Evolutionary conservation across 2,797 vertebrate genomes (phyloP).

Genomic region (Paramormyrops hopkinsi): DNA sequence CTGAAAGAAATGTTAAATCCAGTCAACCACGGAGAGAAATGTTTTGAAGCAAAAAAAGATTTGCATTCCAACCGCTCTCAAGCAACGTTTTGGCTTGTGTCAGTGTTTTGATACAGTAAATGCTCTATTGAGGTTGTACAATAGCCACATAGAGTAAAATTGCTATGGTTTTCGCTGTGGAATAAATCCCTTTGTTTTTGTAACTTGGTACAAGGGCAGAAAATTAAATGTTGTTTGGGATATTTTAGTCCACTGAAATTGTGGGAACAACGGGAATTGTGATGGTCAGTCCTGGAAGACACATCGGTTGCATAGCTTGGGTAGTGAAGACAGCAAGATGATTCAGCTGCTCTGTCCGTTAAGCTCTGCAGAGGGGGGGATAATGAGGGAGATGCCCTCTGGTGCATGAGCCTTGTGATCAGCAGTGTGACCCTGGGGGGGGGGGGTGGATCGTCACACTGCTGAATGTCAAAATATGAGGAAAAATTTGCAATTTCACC

Average conservation of each 20-base stretch:
- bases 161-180: background rate
- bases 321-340: background rate
- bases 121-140: background rate
- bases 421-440: background rate
- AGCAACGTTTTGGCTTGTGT: background rate
- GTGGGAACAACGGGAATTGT: background rate
- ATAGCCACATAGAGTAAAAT: background rate
- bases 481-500: background rate
- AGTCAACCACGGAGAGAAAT: background rate
- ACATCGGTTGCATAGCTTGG: slow-evolving; percentile 12
- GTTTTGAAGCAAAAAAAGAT: background rate
- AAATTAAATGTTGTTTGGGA: background rate
- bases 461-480: background rate
- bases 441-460: background rate
- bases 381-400: background rate
- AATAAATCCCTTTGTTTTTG: background rate
- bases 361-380: background rate
- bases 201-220: background rate
- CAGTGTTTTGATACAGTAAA: background rate
- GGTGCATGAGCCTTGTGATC: background rate
- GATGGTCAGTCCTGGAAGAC: slow-evolving; percentile 33
- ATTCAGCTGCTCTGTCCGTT: background rate
- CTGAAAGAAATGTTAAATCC: background rate
- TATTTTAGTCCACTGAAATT: background rate
- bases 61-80: background rate